phyloP scores from a whole-genome alignment of 2,888 invertebrate genomes.

The Phanerotoma sp. region DNA sequence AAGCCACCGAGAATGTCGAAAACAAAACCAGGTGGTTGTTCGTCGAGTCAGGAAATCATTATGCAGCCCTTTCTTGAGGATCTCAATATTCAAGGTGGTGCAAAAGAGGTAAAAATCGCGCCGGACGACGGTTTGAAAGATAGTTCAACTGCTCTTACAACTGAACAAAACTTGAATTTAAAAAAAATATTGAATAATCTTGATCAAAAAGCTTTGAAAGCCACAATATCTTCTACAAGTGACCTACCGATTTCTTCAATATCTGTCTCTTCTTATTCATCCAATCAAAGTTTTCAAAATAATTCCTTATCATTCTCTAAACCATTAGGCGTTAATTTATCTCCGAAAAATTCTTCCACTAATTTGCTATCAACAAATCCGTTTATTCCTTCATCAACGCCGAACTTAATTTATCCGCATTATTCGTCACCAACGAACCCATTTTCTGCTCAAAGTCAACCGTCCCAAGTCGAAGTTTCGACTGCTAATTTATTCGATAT shows the following conservation, averaged over 20 bases:
- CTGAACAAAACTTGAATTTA: slow-evolving; percentile 42
- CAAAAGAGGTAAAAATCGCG: slow-evolving; percentile 35
- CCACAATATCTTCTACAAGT: slow-evolving; percentile 56
- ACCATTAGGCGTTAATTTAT: slow-evolving; percentile 40
- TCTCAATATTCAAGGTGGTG: slow-evolving; percentile 60
- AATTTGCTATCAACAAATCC: slow-evolving; percentile 55
- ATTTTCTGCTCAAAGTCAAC: slow-evolving; percentile 49
- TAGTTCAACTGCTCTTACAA: slow-evolving; percentile 26
- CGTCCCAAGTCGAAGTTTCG: slow-evolving; percentile 50
- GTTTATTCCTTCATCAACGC: slow-evolving; percentile 54
- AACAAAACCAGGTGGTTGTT: too few species aligned
- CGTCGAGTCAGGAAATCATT: too few species aligned
- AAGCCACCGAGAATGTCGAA: slow-evolving; percentile 65
- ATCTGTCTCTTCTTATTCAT: slow-evolving; percentile 51
- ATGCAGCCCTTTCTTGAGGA: slow-evolving; percentile 53
- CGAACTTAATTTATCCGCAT: slow-evolving; percentile 52
- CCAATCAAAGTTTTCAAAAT: slow-evolving; percentile 48
- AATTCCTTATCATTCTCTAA: slow-evolving; percentile 46
- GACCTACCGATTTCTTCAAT: slow-evolving; percentile 47
- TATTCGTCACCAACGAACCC: slow-evolving; percentile 47
- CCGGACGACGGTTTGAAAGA: slow-evolving; percentile 27
- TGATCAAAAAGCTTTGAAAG: slow-evolving; percentile 64
- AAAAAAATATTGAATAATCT: slow-evolving; percentile 62
- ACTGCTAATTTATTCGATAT: slow-evolving; percentile 55
- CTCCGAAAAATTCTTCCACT: slow-evolving; percentile 52